phyloP scores from a whole-genome alignment of 2,797 vertebrate species.

The Calcarius lapponicus region DNA sequence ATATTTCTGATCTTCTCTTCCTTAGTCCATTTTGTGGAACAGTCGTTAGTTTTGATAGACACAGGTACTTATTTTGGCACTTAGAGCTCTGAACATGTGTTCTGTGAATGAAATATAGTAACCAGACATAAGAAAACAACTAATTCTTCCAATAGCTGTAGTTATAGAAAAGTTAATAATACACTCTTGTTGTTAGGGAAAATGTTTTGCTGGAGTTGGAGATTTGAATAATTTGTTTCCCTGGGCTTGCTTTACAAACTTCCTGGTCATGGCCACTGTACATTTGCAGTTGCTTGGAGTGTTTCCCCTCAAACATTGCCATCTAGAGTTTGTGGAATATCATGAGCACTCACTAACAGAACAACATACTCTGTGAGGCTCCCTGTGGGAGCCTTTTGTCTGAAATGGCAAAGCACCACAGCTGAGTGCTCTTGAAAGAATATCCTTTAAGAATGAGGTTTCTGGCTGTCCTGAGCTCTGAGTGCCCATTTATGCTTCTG shows the following conservation, averaged over 20 bases:
- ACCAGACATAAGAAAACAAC: background rate
- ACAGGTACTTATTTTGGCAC: background rate
- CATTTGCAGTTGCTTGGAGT: background rate
- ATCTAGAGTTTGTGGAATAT: background rate
- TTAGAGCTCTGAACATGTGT: background rate
- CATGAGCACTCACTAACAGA: background rate
- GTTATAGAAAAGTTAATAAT: background rate
- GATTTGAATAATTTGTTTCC: background rate
- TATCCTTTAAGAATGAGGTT: background rate
- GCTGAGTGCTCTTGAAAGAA: background rate
- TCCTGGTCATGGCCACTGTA: background rate
- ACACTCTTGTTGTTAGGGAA: background rate
- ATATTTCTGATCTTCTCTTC: background rate
- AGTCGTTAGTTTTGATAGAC: background rate
- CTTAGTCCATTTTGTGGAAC: background rate
- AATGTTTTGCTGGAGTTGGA: background rate
- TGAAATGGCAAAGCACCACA: background rate
- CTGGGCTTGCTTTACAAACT: background rate
- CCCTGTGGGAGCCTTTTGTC: background rate
- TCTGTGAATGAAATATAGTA: background rate
- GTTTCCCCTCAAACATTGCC: constrained; percentile 21
- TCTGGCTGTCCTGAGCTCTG: background rate
- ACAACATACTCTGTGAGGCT: background rate
- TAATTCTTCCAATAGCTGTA: background rate
- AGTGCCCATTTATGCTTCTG: background rate